Evolutionary conservation across 2,797 vertebrate genomes (phyloP).

Genomic region (Adrianichthys oophorus): DNA sequence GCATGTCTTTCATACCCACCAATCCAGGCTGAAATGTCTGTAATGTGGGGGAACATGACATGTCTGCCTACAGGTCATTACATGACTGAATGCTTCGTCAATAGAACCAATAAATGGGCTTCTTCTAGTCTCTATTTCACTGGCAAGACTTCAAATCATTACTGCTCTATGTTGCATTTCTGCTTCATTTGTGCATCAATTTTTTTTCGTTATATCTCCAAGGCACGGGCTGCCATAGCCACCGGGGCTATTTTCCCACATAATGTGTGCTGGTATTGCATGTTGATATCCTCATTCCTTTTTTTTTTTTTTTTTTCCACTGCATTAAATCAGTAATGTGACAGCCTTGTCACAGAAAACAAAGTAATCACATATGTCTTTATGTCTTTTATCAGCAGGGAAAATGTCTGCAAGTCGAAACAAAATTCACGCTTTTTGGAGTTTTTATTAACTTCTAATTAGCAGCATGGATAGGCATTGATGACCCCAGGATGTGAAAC

Average conservation of each 20-base stretch:
- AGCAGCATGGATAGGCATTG: constrained; percentile 30
- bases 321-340: constrained; percentile 37
- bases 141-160: constrained; percentile 18
- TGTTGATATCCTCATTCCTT: constrained; percentile 44
- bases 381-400: constrained; percentile 25
- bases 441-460: constrained; percentile 63
- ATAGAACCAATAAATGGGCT: constrained; percentile 52
- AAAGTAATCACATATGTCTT: constrained; percentile 35
- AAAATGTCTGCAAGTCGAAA: constrained; percentile 47
- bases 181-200: constrained; percentile 6
- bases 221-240: constrained; percentile 4
- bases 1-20: background rate
- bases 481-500: constrained; percentile 46
- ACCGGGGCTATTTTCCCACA: constrained; percentile 13
- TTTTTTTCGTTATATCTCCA: constrained; percentile 6
- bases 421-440: constrained; percentile 39
- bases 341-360: constrained; percentile 36
- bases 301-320: constrained; percentile 5
- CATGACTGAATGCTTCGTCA: constrained; percentile 57
- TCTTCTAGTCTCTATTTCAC: constrained; percentile 32
- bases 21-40: constrained; percentile 17
- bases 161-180: constrained; percentile 8
- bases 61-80: constrained; percentile 39
- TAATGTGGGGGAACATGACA: constrained; percentile 19
- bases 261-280: constrained; percentile 26